Base-by-base conservation (phyloP, 2,113 vertebrate genomes). In the Penelope pileata region DNA sequence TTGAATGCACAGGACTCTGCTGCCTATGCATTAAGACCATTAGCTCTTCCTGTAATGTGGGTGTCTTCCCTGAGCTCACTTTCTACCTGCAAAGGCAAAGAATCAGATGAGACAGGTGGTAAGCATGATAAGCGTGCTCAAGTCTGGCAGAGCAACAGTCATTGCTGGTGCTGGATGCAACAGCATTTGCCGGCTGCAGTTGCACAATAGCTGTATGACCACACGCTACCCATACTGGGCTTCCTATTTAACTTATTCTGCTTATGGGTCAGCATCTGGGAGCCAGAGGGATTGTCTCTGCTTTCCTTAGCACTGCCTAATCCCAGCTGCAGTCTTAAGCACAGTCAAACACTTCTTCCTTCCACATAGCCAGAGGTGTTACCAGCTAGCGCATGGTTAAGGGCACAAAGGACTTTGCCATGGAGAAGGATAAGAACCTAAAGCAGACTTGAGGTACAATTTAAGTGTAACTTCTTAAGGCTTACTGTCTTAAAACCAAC, bases 161-260 rank as follows among this genome's bases (percentile, higher is more conserved):
- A 14, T 0, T 13, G 24, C 26, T 59, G 36, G 7, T 36, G 32
- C 27, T 45, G 27, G 48, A 56, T 30, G 42, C 34, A 32, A 16
- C 40, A 10, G 26, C 11, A 32, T 53, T 32, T 10, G 32, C 38
- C 36, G 23, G n/a, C 19, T 17, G 12, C 29, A 10, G n/a, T 2
- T 5, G 4, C 24, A 7, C 0, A 3, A 14, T 30, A 23, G 10
- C 48, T 22, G 15, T 5, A 10, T 14, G 67, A 24, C 18, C 30
- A 58, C 34, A 36, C 9, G 51, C 16, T 27, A 22, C 36, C 7
- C 36, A 26, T 24, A 34, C 23, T 1, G 0, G 18, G 23, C 0
- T 56, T 50, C 14, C 18, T 16, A 27, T n/a, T 9, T 42, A 27
- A 48, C 22, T 69, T 68, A 24, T 23, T 58, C 45, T 32, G 40